Evolutionary conservation across 2,888 invertebrate genomes (phyloP), one percentile per base, ranked within the genome.

Genomic region (Drosophila tripunctata): DNA sequence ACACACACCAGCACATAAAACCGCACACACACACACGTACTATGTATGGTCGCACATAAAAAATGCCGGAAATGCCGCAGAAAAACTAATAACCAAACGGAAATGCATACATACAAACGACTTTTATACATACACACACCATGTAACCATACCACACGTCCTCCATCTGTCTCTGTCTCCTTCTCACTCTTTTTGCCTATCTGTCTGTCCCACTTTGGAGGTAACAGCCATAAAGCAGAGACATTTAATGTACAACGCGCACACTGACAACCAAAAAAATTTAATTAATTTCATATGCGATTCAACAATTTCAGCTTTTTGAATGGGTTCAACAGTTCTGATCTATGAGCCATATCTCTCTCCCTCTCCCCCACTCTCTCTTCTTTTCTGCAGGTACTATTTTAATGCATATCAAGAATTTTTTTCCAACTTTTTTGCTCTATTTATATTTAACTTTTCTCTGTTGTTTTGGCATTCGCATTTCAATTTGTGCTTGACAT

Each of bases 11-110:
- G 14, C 12, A 38, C 17, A 38, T 41, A 38, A 52, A 54, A 58
- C 58, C 60, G 41, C 41, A 63, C 40, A 52, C 44, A 55, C 30
- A 61, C 51, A 57, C 19, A 38, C 36, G 40, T 14, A 38, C 31
- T 65, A 7, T n/a, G 47, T 24, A 36, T 6, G n/a, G n/a, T n/a
- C 17, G 33, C 19, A 55, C 36, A 50, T 73, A 67, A 85, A 88
- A 87, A 79, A 68, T 56, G 30, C 69, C 87, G 81, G 88, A 81
- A 79, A 80, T 88, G 63, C 61, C 60, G 58, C 50, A 63, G 75
- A 86, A 78, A 80, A 81, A 86, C 81, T 81, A 81, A 81, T 81
- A 81, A 76, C 88, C 87, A 83, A 86, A 79, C 87, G 87, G 87
- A 81, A 88, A 86, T 83, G 77, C 87, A 86, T 63, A 85, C 77